phyloP scores from a whole-genome alignment of 2,797 vertebrate genomes.

The Enteromius treurensis region DNA sequence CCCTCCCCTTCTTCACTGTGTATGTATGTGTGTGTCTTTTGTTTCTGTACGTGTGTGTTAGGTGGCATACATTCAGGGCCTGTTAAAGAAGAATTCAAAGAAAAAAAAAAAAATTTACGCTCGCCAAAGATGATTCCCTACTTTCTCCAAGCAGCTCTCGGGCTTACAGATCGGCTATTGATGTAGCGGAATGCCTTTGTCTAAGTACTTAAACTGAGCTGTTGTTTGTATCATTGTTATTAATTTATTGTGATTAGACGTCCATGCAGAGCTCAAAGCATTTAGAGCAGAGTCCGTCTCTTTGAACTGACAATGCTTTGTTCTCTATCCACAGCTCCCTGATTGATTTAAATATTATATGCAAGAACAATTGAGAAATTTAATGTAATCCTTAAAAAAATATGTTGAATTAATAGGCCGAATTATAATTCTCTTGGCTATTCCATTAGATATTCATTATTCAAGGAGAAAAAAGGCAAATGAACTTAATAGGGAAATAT shows the following conservation, averaged over 20 bases:
- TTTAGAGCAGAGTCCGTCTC: conserved; percentile 34
- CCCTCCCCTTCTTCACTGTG: conserved; percentile 58
- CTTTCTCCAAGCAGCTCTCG: not conserved
- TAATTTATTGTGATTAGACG: conserved; percentile 49
- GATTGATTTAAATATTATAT: conserved; percentile 63
- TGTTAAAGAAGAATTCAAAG: conserved; percentile 60
- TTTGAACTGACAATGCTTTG: conserved; percentile 61
- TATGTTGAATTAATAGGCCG: conserved; percentile 62
- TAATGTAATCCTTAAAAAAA: conserved; percentile 61
- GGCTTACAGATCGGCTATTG: conserved; percentile 16
- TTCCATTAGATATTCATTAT: conserved; percentile 65
- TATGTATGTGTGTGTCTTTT: conserved; percentile 50
- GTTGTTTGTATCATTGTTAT: conserved; percentile 49
- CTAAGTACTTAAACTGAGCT: conserved; percentile 56
- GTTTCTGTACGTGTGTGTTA: conserved; percentile 56
- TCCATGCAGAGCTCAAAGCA: conserved; percentile 37
- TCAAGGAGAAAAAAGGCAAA: conserved; percentile 62
- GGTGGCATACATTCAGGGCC: conserved; percentile 71
- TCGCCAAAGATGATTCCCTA: conserved; percentile 51
- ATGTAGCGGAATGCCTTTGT: conserved; percentile 61
- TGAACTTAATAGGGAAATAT: conserved; percentile 61
- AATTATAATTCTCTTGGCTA: conserved; percentile 60
- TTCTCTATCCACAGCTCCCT: conserved; percentile 54
- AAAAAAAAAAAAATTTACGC: conserved; percentile 45
- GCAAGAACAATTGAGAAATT: conserved; percentile 64